A percentile compares a stretch with the other conserved stretches of the same genome.
Evolutionary conservation across 1,140 invertebrate species (phyloP).

Genomic region (Leptinotarsa undecemlineata): DNA sequence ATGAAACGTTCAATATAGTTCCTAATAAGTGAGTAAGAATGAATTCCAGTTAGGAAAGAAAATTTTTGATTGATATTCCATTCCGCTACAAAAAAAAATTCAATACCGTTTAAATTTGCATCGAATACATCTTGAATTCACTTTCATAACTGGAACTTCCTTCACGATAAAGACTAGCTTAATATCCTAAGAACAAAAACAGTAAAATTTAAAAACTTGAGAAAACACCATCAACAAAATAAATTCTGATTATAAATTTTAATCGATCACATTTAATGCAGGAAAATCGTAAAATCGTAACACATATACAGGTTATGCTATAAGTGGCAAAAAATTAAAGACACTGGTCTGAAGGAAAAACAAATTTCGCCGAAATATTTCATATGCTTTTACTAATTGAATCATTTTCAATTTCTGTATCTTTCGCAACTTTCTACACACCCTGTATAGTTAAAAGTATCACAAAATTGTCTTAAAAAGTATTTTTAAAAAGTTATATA

Average conservation of each 20-base stretch:
- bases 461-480: constrained; percentile 26
- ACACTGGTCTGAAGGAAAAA: no score
- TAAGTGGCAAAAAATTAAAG: not conserved
- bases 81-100: not conserved
- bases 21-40: constrained; percentile 20
- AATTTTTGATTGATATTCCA: not conserved
- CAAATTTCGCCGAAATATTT: no score
- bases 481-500: not conserved
- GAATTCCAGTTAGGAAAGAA: not conserved
- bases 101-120: no score
- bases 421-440: not conserved
- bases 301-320: not conserved
- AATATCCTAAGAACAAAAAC: constrained; percentile 36
- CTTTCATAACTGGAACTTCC: constrained; percentile 15
- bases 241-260: constrained; percentile 34
- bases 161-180: constrained; percentile 42
- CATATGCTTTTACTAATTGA: no score
- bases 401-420: no score
- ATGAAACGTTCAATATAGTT: constrained; percentile 30
- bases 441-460: constrained; percentile 28
- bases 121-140: not conserved
- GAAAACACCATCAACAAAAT: constrained; percentile 24
- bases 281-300: constrained; percentile 19
- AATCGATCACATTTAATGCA: constrained; percentile 35
- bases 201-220: constrained; percentile 30